A percentile compares a stretch with the other conserved stretches of the same genome.
These are phyloP conservation scores for Pholis gunnellus DNA, from an alignment of 2,113 vertebrate genomes.

Conservation along the genomic window DNA sequence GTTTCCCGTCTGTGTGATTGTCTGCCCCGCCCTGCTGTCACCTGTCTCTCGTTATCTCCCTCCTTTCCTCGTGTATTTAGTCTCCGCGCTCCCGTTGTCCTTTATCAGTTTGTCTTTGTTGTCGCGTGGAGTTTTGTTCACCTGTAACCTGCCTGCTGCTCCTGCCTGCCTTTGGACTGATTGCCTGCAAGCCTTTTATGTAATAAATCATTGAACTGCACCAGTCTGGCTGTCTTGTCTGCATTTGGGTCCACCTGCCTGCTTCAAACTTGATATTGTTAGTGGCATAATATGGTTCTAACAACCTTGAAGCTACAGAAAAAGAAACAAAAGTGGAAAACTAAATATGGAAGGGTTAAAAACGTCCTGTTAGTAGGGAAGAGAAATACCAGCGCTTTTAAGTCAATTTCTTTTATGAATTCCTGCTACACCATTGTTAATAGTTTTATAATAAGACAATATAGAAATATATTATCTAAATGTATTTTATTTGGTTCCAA, in stretches of 20 bases:
- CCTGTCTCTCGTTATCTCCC: neutral
- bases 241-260: too few relatives aligned
- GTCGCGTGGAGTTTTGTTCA: too few relatives aligned
- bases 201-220: too few relatives aligned
- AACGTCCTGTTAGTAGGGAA: neutral
- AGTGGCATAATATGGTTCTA: neutral
- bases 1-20: neutral
- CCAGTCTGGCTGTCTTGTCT: too few relatives aligned
- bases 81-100: too few relatives aligned
- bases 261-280: neutral
- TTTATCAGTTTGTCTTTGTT: too few relatives aligned
- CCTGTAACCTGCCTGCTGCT: neutral
- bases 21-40: neutral
- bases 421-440: neutral
- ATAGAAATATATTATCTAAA: slow-evolving; percentile 18
- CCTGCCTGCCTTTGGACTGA: too few relatives aligned
- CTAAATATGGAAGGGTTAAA: neutral
- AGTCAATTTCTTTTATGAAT: slow-evolving; percentile 5
- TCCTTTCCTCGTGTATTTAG: too few relatives aligned
- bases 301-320: neutral
- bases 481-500: slow-evolving; percentile 24
- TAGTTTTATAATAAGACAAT: slow-evolving; percentile 11
- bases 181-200: too few relatives aligned
- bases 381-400: neutral
- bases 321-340: neutral